Percentiles rank a stretch among this genome's conserved stretches.
Evolutionary conservation across 2,888 invertebrate genomes (phyloP).

Genomic region (Colostygia pectinataria): DNA sequence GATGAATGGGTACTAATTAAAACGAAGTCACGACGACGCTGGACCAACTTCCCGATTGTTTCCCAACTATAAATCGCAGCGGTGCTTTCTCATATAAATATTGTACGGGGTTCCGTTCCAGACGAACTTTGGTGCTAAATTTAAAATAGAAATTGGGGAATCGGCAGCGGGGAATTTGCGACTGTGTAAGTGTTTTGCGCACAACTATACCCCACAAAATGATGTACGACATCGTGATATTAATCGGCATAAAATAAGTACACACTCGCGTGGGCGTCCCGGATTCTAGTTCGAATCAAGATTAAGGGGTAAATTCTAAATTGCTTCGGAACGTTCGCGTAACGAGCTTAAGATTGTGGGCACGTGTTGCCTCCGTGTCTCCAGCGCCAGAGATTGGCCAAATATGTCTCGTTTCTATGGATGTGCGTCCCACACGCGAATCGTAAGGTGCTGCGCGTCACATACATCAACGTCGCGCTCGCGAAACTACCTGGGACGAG

Average conservation of each 20-base stretch:
- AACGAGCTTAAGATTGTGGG: conserved; percentile 76
- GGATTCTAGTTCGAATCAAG: conserved; percentile 55
- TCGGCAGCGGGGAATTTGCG: conserved; percentile 48
- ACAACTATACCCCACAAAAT: conserved; percentile 31
- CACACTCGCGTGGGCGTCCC: conserved; percentile 41
- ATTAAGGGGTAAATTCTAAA: conserved; percentile 69
- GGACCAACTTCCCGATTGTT: conserved; percentile 78
- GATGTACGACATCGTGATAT: conserved; percentile 42
- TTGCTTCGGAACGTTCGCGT: conserved; percentile 63
- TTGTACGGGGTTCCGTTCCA: conserved; percentile 52
- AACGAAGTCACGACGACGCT: conserved; percentile 78
- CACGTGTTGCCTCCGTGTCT: conserved; percentile 64
- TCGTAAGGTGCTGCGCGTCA: conserved; percentile 39
- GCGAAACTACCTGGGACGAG: conserved; percentile 65
- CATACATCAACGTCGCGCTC: conserved; percentile 73
- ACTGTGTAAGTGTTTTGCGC: conserved; percentile 37
- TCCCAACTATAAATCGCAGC: conserved; percentile 76
- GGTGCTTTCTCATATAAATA: conserved; percentile 73
- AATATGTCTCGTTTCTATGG: conserved; percentile 55
- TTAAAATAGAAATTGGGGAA: conserved; percentile 70
- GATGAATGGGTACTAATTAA: conserved; percentile 84
- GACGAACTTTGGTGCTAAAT: conserved; percentile 74
- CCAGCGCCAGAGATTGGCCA: conserved; percentile 57
- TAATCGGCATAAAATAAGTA: conserved; percentile 54
- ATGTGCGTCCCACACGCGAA: conserved; percentile 35